Percentiles rank a stretch among this genome's conserved stretches.
These are phyloP conservation scores for Bujurquina vittata DNA, from an alignment of 2,113 vertebrate genomes.

Conservation along the genomic window DNA sequence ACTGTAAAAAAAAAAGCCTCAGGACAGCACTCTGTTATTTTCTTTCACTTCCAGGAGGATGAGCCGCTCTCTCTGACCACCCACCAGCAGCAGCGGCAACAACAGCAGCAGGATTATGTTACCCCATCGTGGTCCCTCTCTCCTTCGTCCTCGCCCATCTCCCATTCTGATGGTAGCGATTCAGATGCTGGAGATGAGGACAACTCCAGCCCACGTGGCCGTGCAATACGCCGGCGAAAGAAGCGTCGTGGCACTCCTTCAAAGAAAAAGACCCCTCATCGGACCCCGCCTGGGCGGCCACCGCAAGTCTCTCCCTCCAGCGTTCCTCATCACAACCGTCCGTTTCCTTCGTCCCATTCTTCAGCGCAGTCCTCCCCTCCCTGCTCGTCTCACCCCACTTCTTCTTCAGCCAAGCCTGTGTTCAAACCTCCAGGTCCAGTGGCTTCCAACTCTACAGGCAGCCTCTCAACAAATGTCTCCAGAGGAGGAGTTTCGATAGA, in stretches of 20 bases:
- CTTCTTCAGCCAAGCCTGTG: slow-evolving; percentile 58
- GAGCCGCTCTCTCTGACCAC: slow-evolving; percentile 72
- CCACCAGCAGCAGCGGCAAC: slow-evolving; percentile 58
- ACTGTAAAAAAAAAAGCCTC: neutral
- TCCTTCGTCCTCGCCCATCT: slow-evolving; percentile 81
- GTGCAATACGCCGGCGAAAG: slow-evolving; percentile 57
- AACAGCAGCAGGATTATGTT: slow-evolving; percentile 77
- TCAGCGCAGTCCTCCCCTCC: slow-evolving; percentile 41
- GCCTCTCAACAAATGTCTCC: slow-evolving; percentile 31
- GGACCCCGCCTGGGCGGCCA: slow-evolving; percentile 44
- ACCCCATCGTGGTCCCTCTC: slow-evolving; percentile 85
- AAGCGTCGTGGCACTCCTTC: slow-evolving; percentile 59
- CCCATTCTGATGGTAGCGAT: slow-evolving; percentile 81
- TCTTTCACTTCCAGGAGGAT: slow-evolving; percentile 73
- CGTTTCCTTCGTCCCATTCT: slow-evolving; percentile 43
- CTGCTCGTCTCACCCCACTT: slow-evolving; percentile 46
- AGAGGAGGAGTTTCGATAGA: slow-evolving; percentile 64
- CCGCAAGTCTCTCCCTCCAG: neutral
- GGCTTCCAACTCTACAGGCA: slow-evolving; percentile 39
- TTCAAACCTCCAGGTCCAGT: slow-evolving; percentile 77
- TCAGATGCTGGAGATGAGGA: slow-evolving; percentile 75
- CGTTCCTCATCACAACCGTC: slow-evolving; percentile 42
- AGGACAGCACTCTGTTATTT: neutral
- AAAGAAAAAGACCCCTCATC: slow-evolving; percentile 72
- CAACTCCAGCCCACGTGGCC: slow-evolving; percentile 55